These are phyloP conservation scores for Casuarius casuarius DNA, from an alignment of 2,113 vertebrate genomes.

Conservation along the genomic window DNA sequence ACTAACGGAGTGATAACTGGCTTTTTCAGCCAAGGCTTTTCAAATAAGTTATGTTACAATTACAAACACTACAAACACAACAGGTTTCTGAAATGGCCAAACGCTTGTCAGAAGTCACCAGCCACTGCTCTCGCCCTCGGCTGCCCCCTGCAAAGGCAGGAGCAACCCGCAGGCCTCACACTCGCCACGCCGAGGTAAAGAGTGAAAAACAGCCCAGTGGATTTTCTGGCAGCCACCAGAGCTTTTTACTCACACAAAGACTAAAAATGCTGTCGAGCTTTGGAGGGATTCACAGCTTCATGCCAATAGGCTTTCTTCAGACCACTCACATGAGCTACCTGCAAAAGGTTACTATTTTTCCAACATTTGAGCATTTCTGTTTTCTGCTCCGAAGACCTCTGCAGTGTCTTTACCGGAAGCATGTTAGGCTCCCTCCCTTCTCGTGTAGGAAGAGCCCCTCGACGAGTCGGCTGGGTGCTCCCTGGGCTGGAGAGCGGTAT, in stretches of 20 bases:
- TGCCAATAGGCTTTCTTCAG: neutral
- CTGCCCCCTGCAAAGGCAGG: neutral
- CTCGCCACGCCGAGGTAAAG: neutral
- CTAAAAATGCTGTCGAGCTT: neutral
- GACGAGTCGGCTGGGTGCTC: fast-evolving
- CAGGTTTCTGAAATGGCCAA: neutral
- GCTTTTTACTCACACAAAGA: neutral
- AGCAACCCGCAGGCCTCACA: neutral
- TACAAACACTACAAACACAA: neutral
- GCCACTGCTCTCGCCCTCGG: neutral
- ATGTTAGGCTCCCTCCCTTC: neutral
- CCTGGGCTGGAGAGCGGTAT: fast-evolving
- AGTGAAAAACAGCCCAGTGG: neutral
- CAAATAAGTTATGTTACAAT: neutral
- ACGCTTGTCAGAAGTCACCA: neutral
- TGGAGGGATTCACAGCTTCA: neutral
- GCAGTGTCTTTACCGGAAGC: neutral
- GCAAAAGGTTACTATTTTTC: neutral
- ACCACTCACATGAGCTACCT: neutral
- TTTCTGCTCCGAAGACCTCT: neutral
- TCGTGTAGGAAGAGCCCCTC: neutral
- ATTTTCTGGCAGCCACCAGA: neutral
- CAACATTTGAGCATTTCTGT: neutral
- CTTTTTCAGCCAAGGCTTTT: neutral
- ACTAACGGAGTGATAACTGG: neutral